Percentiles rank a stretch among this genome's conserved stretches.
phyloP scores from a whole-genome alignment of 2,113 vertebrate species.

The Perca fluviatilis region DNA sequence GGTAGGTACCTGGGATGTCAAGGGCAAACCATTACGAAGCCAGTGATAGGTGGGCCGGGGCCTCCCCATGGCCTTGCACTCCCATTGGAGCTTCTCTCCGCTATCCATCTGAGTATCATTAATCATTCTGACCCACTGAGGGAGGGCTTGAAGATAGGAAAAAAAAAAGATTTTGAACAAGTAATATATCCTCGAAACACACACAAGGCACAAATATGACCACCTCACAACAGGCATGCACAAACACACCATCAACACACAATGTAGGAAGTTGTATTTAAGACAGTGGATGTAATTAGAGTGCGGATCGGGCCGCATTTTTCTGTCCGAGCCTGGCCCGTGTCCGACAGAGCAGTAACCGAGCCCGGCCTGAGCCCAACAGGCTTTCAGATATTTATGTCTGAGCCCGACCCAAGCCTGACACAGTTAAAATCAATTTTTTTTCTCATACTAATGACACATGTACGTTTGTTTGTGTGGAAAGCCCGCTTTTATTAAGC shows the following conservation, averaged over 20 bases:
- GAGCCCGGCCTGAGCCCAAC: too few species aligned
- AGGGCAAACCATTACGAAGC: conserved; percentile 90
- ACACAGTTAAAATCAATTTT: too few species aligned
- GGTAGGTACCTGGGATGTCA: conserved; percentile 88
- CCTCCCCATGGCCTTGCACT: conserved; percentile 93
- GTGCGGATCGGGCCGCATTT: too few species aligned
- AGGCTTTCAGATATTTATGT: too few species aligned
- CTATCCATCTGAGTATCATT: conserved; percentile 96
- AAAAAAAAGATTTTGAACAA: conserved; percentile 47
- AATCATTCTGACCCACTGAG: conserved; percentile 94
- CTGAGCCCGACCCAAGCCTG: too few species aligned
- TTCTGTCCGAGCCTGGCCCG: too few species aligned
- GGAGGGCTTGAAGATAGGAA: conserved; percentile 86
- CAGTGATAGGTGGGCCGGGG: conserved; percentile 94
- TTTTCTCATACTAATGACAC: too few species aligned
- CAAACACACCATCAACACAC: background rate
- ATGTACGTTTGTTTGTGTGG: too few species aligned
- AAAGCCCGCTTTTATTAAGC: too few species aligned
- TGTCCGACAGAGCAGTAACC: too few species aligned
- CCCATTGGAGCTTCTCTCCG: conserved; percentile 93
- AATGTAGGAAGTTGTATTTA: background rate
- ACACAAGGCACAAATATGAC: conserved; percentile 1
- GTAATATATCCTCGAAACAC: conserved; percentile 64
- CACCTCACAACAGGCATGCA: background rate
- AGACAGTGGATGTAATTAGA: background rate